A percentile compares a stretch with the other conserved stretches of the same genome.
Conservation (phyloP, 2,113 vertebrate genomes). For the Cyprinodon brontotheroides region DNA sequence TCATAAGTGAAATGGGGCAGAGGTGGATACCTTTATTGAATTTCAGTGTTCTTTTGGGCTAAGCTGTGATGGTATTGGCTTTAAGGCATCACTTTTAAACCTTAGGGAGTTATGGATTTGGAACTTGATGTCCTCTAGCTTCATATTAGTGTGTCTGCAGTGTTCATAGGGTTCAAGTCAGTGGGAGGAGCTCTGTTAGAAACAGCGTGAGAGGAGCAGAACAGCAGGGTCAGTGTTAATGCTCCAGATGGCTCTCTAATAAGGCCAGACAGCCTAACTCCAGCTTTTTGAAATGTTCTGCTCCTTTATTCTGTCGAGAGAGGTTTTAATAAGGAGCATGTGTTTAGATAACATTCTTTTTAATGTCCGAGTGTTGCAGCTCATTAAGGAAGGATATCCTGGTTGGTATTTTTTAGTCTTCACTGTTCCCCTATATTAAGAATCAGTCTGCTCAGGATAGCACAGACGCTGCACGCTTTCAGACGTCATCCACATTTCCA, state of each 20-base stretch:
- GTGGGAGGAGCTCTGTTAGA: slow-evolving; percentile 55
- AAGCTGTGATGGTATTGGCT: slow-evolving; percentile 23
- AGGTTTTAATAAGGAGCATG: neutral
- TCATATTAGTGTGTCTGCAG: slow-evolving; percentile 39
- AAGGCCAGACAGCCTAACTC: slow-evolving; percentile 57
- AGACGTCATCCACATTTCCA: slow-evolving; percentile 48
- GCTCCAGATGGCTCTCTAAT: slow-evolving; percentile 76
- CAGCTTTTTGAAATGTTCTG: slow-evolving; percentile 27
- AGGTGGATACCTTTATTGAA: neutral
- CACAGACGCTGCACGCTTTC: slow-evolving; percentile 14
- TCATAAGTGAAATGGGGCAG: slow-evolving; percentile 15
- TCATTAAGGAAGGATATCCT: slow-evolving; percentile 40
- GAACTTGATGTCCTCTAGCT: slow-evolving; percentile 36
- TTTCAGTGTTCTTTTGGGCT: neutral
- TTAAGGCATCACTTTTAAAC: slow-evolving; percentile 35
- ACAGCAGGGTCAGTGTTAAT: slow-evolving; percentile 62
- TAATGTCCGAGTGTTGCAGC: slow-evolving; percentile 1
- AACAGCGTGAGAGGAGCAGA: slow-evolving; percentile 66
- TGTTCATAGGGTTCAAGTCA: slow-evolving; percentile 48
- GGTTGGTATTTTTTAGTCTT: slow-evolving; percentile 6
- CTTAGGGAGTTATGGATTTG: slow-evolving; percentile 26
- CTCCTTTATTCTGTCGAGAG: slow-evolving; percentile 1
- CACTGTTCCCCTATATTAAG: slow-evolving; percentile 11
- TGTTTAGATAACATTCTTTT: slow-evolving; percentile 3
- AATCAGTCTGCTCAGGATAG: slow-evolving; percentile 20